These are phyloP conservation scores for Yponomeuta plumbellus DNA, from an alignment of 2,888 invertebrate species.

Conservation along the genomic window DNA sequence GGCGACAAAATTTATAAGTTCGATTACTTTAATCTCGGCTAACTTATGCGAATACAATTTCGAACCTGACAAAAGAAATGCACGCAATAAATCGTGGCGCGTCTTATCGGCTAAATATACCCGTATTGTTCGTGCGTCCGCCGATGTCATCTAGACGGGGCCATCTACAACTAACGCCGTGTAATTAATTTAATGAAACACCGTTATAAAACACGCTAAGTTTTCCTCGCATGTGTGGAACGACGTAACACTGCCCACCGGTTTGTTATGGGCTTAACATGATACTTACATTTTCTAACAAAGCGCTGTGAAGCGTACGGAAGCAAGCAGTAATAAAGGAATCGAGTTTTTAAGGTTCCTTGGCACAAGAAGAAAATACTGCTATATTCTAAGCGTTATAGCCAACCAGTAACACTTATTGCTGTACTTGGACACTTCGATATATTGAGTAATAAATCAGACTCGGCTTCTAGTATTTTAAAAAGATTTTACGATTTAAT, in stretches of 20 bases:
- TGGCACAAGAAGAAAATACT: too few relatives aligned
- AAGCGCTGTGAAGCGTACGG: conserved; percentile 1
- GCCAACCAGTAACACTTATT: too few relatives aligned
- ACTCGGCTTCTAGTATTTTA: too few relatives aligned
- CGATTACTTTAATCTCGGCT: conserved; percentile 77
- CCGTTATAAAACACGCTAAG: conserved; percentile 57
- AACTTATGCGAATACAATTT: conserved; percentile 77
- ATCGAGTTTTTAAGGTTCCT: too few relatives aligned
- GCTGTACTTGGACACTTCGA: too few relatives aligned
- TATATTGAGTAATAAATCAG: too few relatives aligned
- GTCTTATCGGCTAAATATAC: conserved; percentile 68
- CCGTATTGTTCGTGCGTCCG: conserved; percentile 57
- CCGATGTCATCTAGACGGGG: conserved; percentile 42
- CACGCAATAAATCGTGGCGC: conserved; percentile 68
- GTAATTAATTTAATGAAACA: conserved; percentile 74
- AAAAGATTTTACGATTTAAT: too few relatives aligned
- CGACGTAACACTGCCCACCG: not conserved
- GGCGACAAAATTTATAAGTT: conserved; percentile 77
- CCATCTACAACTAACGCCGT: conserved; percentile 61
- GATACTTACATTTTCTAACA: conserved; percentile 5
- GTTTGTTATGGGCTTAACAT: conserved; percentile 6
- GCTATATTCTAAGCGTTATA: too few relatives aligned
- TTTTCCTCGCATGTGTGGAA: conserved; percentile 54
- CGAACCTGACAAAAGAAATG: conserved; percentile 77
- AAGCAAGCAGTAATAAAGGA: too few relatives aligned